phyloP scores from a whole-genome alignment of 1,140 invertebrate species.

The Ectropis grisescens region DNA sequence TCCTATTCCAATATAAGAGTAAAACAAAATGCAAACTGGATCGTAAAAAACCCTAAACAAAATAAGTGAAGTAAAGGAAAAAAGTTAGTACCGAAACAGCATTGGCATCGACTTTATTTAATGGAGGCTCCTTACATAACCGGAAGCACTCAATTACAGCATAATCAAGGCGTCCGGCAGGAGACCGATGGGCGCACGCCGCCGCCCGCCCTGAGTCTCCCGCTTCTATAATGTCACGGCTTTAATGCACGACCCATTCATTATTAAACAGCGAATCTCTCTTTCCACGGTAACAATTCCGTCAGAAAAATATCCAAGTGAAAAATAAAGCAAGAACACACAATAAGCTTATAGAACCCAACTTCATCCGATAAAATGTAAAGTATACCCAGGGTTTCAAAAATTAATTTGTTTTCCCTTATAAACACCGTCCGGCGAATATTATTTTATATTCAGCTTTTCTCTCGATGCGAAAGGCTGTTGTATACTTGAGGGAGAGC shows the following conservation, averaged over 20 bases:
- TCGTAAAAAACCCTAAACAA: too few species aligned
- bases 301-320: slow-evolving; percentile 13
- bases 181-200: too few species aligned
- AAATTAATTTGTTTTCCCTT: slow-evolving; percentile 18
- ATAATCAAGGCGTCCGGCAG: slow-evolving; percentile 29
- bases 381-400: slow-evolving; percentile 13
- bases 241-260: slow-evolving; percentile 17
- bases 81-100: too few species aligned
- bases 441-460: slow-evolving; percentile 17
- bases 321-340: slow-evolving; percentile 12
- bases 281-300: slow-evolving; percentile 14
- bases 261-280: slow-evolving; percentile 22
- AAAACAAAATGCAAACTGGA: too few species aligned
- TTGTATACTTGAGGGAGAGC: too few species aligned
- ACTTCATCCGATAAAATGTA: slow-evolving; percentile 10
- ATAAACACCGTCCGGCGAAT: slow-evolving; percentile 11
- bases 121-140: slow-evolving; percentile 19
- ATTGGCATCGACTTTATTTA: too few species aligned
- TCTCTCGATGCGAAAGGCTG: too few species aligned
- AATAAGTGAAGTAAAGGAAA: too few species aligned
- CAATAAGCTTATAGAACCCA: slow-evolving; percentile 4
- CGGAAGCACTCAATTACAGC: slow-evolving; percentile 45
- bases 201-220: too few species aligned
- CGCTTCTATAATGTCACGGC: slow-evolving; percentile 16
- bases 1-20: too few species aligned